phyloP scores from a whole-genome alignment of 2,888 invertebrate species.

The Ceramica pisi region DNA sequence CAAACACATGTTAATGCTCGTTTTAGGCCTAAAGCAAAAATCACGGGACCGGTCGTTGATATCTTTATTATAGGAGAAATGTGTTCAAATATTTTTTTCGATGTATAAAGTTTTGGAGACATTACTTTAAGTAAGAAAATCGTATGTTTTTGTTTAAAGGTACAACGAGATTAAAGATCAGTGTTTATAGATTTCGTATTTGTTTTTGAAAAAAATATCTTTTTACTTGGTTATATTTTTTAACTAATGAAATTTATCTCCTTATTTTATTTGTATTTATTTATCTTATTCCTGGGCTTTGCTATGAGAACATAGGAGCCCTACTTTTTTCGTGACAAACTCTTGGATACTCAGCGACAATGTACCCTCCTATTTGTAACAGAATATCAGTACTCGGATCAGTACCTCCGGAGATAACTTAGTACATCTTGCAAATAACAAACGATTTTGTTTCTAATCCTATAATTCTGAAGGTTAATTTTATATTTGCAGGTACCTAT shows the following conservation, averaged over 20 bases:
- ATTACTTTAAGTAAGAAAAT: too few relatives aligned
- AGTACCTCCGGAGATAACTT: background rate
- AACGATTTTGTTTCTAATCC: background rate
- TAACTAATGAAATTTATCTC: too few relatives aligned
- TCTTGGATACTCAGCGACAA: too few relatives aligned
- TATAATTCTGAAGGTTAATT: background rate
- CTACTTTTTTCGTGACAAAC: too few relatives aligned
- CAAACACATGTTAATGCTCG: background rate
- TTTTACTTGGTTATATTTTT: too few relatives aligned
- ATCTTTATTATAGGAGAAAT: constrained; percentile 21
- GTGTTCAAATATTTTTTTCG: background rate
- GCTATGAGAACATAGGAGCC: too few relatives aligned
- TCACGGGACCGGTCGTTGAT: constrained; percentile 19
- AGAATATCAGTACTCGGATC: background rate
- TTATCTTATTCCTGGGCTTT: too few relatives aligned
- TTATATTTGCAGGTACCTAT: background rate
- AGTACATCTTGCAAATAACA: background rate
- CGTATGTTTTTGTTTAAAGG: too few relatives aligned
- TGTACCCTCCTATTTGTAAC: background rate
- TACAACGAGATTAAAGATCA: too few relatives aligned
- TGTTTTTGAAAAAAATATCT: background rate
- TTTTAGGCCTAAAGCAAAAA: constrained; percentile 33
- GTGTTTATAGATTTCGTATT: too few relatives aligned
- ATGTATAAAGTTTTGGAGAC: background rate
- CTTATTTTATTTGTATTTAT: too few relatives aligned